Evolutionary conservation across 2,888 invertebrate species (phyloP), one percentile per base, ranked within the genome.

Genomic region (Drosophila dives): DNA sequence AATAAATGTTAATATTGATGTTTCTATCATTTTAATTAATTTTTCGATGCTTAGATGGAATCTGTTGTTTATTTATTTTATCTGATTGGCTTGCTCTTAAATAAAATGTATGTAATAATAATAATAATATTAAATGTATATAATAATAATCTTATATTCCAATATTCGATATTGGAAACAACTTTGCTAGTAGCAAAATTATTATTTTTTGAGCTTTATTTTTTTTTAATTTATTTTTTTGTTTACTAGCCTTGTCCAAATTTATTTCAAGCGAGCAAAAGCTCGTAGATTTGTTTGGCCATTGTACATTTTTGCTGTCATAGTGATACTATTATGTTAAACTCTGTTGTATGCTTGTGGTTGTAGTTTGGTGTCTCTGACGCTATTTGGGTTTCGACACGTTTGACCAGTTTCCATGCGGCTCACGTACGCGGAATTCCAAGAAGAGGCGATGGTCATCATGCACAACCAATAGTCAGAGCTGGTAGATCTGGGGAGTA

Each of bases 331-430:
- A 45, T 23, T 8, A 4, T 45, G 23, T 8, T 45, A 23, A 45
- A 23, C 45, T 20, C 7, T 45, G 45, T 45, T 45, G 45, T 45
- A 1, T 3, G 45, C 45, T 1, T 53, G 4, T 32, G 51, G n/a
- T 15, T 51, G 51, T 29, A 7, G 55, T 55, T 45, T 55, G 36
- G 26, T 11, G 36, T 45, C 42, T 58, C 45, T 64, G 59, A 56
- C 38, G 68, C 77, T 69, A 71, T 66, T 72, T 65, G 66, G 58
- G 55, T 42, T 63, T 29, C 63, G 65, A 69, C 85, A 86, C 90
- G 88, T 89, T 78, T 74, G 59, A 42, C 59, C 70, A 64, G 85
- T 86, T 86, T 86, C 88, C 72, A 86, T 86, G 89, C 85, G 50
- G 20, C 83, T 82, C 85, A 86, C 85, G 85, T 86, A 87, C 77